Conservation (phyloP, 2,797 vertebrate species). For the Coregonus suidteri region DNA sequence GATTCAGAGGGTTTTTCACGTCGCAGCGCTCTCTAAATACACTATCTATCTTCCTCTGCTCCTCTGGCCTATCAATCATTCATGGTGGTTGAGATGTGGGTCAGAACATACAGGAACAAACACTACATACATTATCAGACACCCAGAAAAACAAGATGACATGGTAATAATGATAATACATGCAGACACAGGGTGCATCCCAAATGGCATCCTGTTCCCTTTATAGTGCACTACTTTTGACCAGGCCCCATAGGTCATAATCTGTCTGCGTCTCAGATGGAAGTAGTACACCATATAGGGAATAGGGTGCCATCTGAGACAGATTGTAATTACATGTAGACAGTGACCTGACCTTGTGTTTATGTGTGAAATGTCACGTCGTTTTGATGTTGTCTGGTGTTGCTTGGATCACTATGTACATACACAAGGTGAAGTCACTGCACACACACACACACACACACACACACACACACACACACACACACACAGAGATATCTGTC, state of each 20-base stretch:
- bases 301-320: too few relatives aligned
- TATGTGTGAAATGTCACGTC: slow-evolving; percentile 22
- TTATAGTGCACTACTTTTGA: too few relatives aligned
- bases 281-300: too few relatives aligned
- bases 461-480: too few relatives aligned
- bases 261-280: too few relatives aligned
- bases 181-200: not conserved
- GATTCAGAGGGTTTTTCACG: not conserved
- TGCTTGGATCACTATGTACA: not conserved
- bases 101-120: slow-evolving; percentile 23
- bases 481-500: not conserved
- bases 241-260: too few relatives aligned
- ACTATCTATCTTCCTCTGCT: not conserved
- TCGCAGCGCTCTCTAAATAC: not conserved
- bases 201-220: too few relatives aligned
- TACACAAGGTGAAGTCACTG: not conserved
- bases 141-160: slow-evolving; percentile 14
- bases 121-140: slow-evolving; percentile 16
- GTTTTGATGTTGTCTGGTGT: slow-evolving; percentile 2
- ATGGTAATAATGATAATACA: slow-evolving; percentile 7
- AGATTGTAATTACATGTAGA: not conserved
- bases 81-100: not conserved
- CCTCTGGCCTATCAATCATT: not conserved
- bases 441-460: too few relatives aligned
- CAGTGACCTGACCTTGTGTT: slow-evolving; percentile 12